Base-by-base conservation (phyloP, 2,888 invertebrate species). In the Synergus umbraculus region DNA sequence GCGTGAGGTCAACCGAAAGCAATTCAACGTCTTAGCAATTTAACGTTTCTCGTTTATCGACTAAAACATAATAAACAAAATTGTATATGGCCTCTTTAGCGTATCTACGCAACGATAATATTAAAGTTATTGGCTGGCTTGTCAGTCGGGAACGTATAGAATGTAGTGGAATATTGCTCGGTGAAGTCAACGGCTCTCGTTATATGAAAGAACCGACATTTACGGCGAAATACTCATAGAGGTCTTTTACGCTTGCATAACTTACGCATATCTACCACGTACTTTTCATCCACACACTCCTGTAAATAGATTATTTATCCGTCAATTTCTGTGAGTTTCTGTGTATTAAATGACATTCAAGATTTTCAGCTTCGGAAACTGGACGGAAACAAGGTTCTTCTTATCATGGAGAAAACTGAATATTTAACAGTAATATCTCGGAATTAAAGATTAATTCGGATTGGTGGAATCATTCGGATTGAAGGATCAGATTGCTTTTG, bases 101-200 rank as follows among this genome's bases (percentile, higher is more conserved):
- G 63, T 63, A 63, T 63, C 22, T 63, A 13, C 63, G 13, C 13
- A 29, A 29, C 63, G 63, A 63, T 22, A 63, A 29, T 63, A 63
- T 63, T 63, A 12, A 63, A 63, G 29, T 63, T 63, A 63, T 63
- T 29, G 29, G 63, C 22, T 63, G 29, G 63, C 29, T 63, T 63
- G 63, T 29, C 22, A 63, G 63, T 5, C 29, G 13, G 29, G 29
- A 29, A 63, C 7, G 29, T 10, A 12, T 7, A 63, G 7, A 63
- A 63, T 63, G 63, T 63, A 63, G 63, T 13, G 22, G 63, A 63
- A 63, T 63, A 63, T 63, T 63, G 63, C 63, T 63, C 29, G 13
- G 29, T 63, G 58, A 58, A 58, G 58, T 58, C 58, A 58, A 58
- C 58, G 58, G 58, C n/a, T 54, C 54, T 54, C 54, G n/a, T 54